Base-by-base conservation (phyloP, 2,888 invertebrate species). In the Drosophila bunnanda region DNA sequence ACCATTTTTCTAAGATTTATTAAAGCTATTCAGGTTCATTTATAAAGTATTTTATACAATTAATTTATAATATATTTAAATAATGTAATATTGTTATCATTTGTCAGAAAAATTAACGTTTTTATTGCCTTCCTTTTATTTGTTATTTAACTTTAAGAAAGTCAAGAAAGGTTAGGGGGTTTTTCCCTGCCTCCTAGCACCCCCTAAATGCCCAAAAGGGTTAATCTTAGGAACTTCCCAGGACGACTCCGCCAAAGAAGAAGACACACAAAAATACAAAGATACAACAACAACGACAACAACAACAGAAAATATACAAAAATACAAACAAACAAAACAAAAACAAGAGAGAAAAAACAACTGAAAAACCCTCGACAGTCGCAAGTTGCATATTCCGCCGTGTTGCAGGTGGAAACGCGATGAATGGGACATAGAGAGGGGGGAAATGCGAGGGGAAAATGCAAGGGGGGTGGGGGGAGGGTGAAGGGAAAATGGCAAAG, bases 351-450 rank as follows among this genome's bases (percentile, higher is more conserved):
- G 43, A 12, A 30, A 50, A 36, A 39, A 36, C 38, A 39, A 43
- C 30, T 52, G 50, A 71, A 60, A 65, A 65, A 54, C 69, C 69
- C 69, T 69, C 56, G 28, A 69, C 71, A 48, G 71, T 71, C 39
- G 61, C 59, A 71, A 43, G 72, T 58, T 71, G 66, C 66, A 69
- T 59, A 70, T 59, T 70, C 72, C 60, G 60, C 52, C 60, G 69
- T 48, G 64, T 60, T 59, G 72, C 71, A 60, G 69, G 69, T 71
- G 71, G 71, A 69, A 72, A 52, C 64, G 46, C 58, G 58, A 4
- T 59, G 41, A 46, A 61, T 43, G 17, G 60, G 9, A 54, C 41
- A 48, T 22, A 20, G 25, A 36, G 43, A 43, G 36, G 58, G 25
- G 25, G 61, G 6, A 50, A 38, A 34, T 32, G 61, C 43, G 34